Percentiles rank a stretch among this genome's conserved stretches.
Conservation (phyloP, 1,140 invertebrate species). For the Drosophila insularis region DNA sequence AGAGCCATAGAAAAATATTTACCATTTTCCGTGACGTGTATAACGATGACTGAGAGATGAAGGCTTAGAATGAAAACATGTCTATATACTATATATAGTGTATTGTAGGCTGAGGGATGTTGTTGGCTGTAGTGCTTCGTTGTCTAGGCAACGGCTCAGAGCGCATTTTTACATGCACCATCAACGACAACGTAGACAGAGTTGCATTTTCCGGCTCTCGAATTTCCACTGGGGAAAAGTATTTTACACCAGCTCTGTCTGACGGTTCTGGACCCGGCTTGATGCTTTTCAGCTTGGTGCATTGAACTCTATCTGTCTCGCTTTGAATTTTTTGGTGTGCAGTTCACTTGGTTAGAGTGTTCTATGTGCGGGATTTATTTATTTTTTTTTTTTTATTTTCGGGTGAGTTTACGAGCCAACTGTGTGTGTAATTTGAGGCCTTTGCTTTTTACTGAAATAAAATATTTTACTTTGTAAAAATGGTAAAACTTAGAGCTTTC, state of each 20-base stretch:
- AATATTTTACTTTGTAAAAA: conserved; percentile 13
- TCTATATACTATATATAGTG: too few species aligned
- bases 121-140: conserved; percentile 30
- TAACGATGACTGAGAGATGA: conserved; percentile 41
- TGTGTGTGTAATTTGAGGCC: conserved; percentile 20
- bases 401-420: conserved; percentile 9
- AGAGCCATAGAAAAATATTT: conserved; percentile 33
- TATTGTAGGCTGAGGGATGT: conserved; percentile 1
- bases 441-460: conserved; percentile 15
- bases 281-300: background rate
- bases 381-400: background rate
- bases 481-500: too few species aligned
- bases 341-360: conserved; percentile 16
- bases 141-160: conserved; percentile 54
- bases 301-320: conserved; percentile 10
- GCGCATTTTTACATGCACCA: conserved; percentile 35
- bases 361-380: background rate
- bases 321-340: conserved; percentile 10
- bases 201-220: conserved; percentile 60
- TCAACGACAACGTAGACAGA: conserved; percentile 18
- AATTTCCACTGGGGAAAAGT: conserved; percentile 53
- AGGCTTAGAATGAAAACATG: conserved; percentile 34
- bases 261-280: background rate
- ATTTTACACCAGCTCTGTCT: conserved; percentile 36
- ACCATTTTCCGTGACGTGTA: conserved; percentile 27